Conservation (phyloP, 1,140 invertebrate species). For the Lordiphosa collinella region DNA sequence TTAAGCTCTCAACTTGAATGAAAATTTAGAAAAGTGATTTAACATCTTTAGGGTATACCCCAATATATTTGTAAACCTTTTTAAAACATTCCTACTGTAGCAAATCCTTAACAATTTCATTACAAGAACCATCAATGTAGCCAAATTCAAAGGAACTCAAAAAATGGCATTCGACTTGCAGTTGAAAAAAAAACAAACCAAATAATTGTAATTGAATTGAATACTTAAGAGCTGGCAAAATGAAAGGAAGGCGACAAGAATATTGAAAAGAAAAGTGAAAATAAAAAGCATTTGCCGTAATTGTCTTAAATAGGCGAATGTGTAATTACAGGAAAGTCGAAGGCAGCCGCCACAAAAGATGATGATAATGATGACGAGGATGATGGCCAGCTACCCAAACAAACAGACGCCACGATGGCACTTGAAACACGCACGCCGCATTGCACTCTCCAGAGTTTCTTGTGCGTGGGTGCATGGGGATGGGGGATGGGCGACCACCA, state of each 20-base stretch:
- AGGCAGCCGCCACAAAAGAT: slow-evolving; percentile 5
- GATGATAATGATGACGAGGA: slow-evolving; percentile 12
- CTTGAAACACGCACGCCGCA: slow-evolving; percentile 53
- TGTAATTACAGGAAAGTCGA: slow-evolving; percentile 44
- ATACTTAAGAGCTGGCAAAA: slow-evolving; percentile 2
- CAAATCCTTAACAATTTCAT: neutral
- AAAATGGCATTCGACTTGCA: slow-evolving; percentile 3
- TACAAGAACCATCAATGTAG: neutral
- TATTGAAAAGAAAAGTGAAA: slow-evolving; percentile 35
- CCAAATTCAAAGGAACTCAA: neutral
- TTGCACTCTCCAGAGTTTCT: slow-evolving; percentile 32
- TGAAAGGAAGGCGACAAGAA: slow-evolving; percentile 17
- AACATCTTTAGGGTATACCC: too few relatives aligned
- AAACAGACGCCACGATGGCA: slow-evolving; percentile 56
- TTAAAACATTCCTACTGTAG: too few relatives aligned
- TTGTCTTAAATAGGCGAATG: slow-evolving; percentile 51
- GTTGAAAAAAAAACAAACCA: slow-evolving; percentile 10
- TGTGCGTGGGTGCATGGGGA: slow-evolving; percentile 12
- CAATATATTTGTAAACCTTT: too few relatives aligned
- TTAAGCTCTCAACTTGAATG: too few relatives aligned
- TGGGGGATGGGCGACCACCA: neutral
- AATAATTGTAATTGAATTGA: slow-evolving; percentile 39
- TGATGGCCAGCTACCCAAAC: slow-evolving; percentile 34
- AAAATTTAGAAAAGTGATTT: too few relatives aligned
- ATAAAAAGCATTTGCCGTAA: slow-evolving; percentile 49